Conservation (phyloP, 2,888 invertebrate species). For the Electrophaes corylata region DNA sequence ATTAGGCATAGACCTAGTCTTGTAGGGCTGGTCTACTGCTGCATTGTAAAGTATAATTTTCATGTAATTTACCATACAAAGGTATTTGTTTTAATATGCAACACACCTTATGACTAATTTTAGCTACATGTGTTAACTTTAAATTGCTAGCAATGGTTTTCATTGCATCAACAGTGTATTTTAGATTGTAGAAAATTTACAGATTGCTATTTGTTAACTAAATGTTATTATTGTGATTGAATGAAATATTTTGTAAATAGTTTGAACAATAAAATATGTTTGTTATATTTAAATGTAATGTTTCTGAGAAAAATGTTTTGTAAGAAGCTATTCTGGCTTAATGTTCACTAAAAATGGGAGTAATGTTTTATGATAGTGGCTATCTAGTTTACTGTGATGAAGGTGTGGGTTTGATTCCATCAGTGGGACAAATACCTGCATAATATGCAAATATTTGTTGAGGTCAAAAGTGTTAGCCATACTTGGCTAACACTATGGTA, state of each 20-base stretch:
- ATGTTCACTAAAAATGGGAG: background rate
- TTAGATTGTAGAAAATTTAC: background rate
- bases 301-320: slow-evolving; percentile 3
- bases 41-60: background rate
- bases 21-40: background rate
- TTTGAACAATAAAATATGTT: background rate
- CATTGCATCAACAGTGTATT: slow-evolving; percentile 10
- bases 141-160: background rate
- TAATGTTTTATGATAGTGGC: background rate
- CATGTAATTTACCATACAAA: background rate
- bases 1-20: background rate
- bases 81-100: background rate
- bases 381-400: background rate
- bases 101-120: background rate
- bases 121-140: background rate
- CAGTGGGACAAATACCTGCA: no score
- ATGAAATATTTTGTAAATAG: slow-evolving; percentile 13
- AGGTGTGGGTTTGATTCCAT: background rate
- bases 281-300: slow-evolving; percentile 1
- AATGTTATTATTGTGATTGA: slow-evolving; percentile 8
- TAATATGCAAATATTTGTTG: no score
- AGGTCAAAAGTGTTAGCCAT: no score
- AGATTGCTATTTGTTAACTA: slow-evolving; percentile 3
- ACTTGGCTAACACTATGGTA: no score
- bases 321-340: slow-evolving; percentile 3